These are phyloP conservation scores for Argya squamiceps DNA, from an alignment of 2,797 vertebrate species.

Conservation along the genomic window DNA sequence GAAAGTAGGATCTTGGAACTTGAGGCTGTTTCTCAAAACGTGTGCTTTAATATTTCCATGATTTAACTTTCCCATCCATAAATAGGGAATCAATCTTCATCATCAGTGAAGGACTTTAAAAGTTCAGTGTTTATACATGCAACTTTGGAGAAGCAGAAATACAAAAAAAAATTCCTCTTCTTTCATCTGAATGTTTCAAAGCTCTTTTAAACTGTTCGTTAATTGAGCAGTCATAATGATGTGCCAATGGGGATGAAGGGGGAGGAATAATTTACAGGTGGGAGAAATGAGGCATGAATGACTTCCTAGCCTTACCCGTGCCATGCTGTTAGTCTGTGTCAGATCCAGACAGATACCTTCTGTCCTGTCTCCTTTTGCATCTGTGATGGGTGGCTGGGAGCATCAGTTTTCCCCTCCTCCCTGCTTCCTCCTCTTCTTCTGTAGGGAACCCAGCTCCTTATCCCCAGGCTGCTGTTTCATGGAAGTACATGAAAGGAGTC, in stretches of 20 bases:
- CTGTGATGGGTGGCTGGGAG: background rate
- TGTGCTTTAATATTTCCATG: background rate
- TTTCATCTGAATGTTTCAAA: background rate
- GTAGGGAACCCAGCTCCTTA: background rate
- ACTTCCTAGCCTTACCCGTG: conserved; percentile 42
- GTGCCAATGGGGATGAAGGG: background rate
- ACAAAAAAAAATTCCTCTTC: background rate
- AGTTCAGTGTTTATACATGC: background rate
- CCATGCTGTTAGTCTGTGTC: conserved; percentile 45
- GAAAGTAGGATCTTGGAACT: background rate
- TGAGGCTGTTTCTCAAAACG: background rate
- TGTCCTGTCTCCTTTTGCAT: conserved; percentile 35
- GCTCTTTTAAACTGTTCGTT: conserved; percentile 50
- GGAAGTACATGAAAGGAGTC: background rate
- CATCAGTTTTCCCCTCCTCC: background rate
- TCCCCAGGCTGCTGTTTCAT: background rate
- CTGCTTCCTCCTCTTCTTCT: background rate
- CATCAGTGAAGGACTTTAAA: background rate
- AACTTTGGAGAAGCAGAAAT: conserved; percentile 17
- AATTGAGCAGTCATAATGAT: conserved; percentile 61
- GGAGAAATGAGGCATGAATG: conserved; percentile 69
- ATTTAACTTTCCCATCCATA: background rate
- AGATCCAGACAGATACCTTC: conserved; percentile 56
- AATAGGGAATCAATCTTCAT: background rate
- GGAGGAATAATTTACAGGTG: conserved; percentile 60